phyloP scores from a whole-genome alignment of 2,797 vertebrate genomes.

The Thripadectes ignobilis region DNA sequence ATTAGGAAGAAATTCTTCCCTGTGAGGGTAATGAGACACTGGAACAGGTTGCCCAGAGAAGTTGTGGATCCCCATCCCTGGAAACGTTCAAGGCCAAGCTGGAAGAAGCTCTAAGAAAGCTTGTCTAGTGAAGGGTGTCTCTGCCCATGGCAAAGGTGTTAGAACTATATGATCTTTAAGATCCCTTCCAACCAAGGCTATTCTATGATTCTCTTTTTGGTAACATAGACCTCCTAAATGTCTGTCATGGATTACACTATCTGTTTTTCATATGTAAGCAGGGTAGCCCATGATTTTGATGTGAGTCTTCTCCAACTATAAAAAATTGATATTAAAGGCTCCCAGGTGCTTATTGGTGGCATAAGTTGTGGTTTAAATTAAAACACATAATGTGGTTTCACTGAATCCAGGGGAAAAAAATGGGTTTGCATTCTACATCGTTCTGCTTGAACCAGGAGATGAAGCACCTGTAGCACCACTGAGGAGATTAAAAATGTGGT shows the following conservation, averaged over 20 bases:
- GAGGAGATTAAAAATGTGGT: background rate
- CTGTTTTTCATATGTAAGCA: background rate
- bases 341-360: background rate
- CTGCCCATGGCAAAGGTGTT: rapidly evolving
- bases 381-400: background rate
- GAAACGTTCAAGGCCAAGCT: background rate
- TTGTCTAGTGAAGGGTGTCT: background rate
- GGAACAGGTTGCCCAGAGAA: background rate
- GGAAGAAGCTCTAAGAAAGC: background rate
- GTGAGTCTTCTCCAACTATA: background rate
- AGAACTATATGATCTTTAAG: no score
- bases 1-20: background rate
- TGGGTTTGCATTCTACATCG: background rate
- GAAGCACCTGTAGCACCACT: background rate
- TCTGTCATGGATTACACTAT: background rate
- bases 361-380: background rate
- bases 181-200: no score
- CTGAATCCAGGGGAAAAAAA: background rate
- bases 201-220: background rate
- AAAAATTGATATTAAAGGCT: background rate
- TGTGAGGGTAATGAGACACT: background rate
- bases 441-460: background rate
- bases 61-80: background rate
- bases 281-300: background rate
- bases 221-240: background rate